Percentiles rank a stretch among this genome's conserved stretches.
Evolutionary conservation across 2,797 vertebrate species (phyloP).

Genomic region (Botia kubotai): DNA sequence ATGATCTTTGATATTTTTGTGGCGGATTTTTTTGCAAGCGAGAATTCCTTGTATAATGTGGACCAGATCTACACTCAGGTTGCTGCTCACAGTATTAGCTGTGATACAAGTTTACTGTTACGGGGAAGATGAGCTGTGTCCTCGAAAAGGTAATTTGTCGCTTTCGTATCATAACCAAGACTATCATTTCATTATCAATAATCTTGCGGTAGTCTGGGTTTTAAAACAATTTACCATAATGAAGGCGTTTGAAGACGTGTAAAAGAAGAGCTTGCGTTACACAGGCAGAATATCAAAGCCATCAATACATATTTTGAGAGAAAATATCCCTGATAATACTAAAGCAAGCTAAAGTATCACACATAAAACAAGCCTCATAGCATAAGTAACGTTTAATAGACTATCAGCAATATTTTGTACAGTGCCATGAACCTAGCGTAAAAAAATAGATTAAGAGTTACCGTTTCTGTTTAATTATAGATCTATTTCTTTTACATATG

Average conservation of each 20-base stretch:
- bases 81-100: conserved; percentile 54
- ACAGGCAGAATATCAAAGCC: too few species aligned
- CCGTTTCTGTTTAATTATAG: background rate
- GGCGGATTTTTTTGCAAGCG: background rate
- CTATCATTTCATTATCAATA: too few species aligned
- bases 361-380: too few species aligned
- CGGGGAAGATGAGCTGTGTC: conserved; percentile 64
- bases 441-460: too few species aligned
- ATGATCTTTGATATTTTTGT: background rate
- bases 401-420: too few species aligned
- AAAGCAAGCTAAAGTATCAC: too few species aligned
- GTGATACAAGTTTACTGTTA: conserved; percentile 42
- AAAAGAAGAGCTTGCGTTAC: background rate
- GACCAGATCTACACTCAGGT: conserved; percentile 57
- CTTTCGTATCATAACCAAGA: background rate
- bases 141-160: conserved; percentile 68
- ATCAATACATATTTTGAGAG: background rate
- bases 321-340: too few species aligned
- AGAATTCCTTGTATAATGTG: conserved; percentile 31
- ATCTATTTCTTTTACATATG: background rate
- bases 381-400: too few species aligned
- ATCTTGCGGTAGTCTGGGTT: too few species aligned
- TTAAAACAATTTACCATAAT: background rate
- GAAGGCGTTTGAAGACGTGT: background rate
- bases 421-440: too few species aligned